Conservation (phyloP, 2,888 invertebrate species). For the Hesperia comma region DNA sequence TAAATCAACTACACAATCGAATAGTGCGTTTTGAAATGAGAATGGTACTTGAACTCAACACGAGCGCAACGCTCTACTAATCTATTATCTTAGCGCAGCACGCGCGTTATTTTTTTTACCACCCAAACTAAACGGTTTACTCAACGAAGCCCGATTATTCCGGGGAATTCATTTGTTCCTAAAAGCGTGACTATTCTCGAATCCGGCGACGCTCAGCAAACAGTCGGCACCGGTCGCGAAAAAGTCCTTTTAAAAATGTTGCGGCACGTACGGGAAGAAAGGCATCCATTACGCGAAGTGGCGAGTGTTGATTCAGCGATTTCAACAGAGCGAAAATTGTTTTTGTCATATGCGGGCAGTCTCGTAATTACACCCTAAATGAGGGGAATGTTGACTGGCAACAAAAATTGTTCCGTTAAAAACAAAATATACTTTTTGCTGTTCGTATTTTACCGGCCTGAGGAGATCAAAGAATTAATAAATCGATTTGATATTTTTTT, state of each 20-base stretch:
- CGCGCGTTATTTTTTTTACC: slow-evolving; percentile 46
- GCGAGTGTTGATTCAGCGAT: slow-evolving; percentile 81
- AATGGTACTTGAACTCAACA: slow-evolving; percentile 22
- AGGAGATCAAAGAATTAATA: too few relatives aligned
- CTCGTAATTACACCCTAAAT: slow-evolving; percentile 13
- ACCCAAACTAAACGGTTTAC: slow-evolving; percentile 72
- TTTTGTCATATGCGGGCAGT: slow-evolving; percentile 33
- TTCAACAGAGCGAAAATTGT: slow-evolving; percentile 64
- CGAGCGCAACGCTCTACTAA: slow-evolving; percentile 15
- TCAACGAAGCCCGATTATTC: slow-evolving; percentile 70
- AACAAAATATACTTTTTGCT: background rate
- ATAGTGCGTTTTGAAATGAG: background rate
- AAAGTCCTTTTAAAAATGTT: slow-evolving; percentile 84
- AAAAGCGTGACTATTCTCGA: slow-evolving; percentile 74
- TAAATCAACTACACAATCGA: slow-evolving; percentile 3
- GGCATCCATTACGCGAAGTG: slow-evolving; percentile 82
- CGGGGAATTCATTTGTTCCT: slow-evolving; percentile 74
- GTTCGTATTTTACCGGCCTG: too few relatives aligned
- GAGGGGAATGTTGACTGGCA: slow-evolving; percentile 7
- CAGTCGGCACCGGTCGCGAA: slow-evolving; percentile 74
- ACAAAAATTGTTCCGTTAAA: slow-evolving; percentile 1
- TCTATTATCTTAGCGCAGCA: slow-evolving; percentile 30
- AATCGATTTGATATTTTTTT: too few relatives aligned
- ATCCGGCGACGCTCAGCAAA: slow-evolving; percentile 67
- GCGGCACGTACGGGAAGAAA: slow-evolving; percentile 79